Base-by-base conservation (phyloP, 2,797 vertebrate species). In the Carapus acus region DNA sequence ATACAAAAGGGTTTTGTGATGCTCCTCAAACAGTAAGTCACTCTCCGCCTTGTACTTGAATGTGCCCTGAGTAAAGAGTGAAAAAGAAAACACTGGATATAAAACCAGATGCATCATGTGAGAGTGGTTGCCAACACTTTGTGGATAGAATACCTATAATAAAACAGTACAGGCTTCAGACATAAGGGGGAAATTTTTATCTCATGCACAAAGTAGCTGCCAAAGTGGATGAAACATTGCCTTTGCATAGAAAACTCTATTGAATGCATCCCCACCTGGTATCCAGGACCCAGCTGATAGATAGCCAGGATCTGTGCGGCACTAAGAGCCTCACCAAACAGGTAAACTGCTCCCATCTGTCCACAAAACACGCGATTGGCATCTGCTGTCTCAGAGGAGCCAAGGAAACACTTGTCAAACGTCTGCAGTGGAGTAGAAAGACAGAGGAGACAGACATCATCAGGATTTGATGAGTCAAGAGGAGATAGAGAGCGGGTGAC, bases 31-130 rank as follows among this genome's bases (percentile, higher is more conserved):
- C 77, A 97, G 84, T 64, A 96, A 83, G 81, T 99, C 96, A 34
- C 96, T 98, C 86, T 99, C 96, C n/a, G 93, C 92, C 82, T 92
- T 96, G 87, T 97, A 92, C 78, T 94, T 98, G 85, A 98, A 99
- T 0, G 91, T 94, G 56, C 95, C 95, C 96, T 99, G 68, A 20
- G 67, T 77, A 36, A 23, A 49, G 52, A 15, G 11, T 44, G 34
- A 34, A 4, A 23, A 16, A 34, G 33, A 15, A 20, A 5, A 1
- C 2, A 7, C 29, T 2, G 39, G 15, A 23, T 19, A 27, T 1
- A 42, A 27, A 48, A 3, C 27, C 40, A 4, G 40, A 45, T 9
- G 42, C n/a, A n/a, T n/a, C n/a, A n/a, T n/a, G n/a, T n/a, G 8
- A 46, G 24, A 2, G 18, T 24, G 3, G 2, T 16, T 23, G 27